Evolutionary conservation across 2,888 invertebrate genomes (phyloP), one percentile per base, ranked within the genome.

Genomic region (Macaria liturata): DNA sequence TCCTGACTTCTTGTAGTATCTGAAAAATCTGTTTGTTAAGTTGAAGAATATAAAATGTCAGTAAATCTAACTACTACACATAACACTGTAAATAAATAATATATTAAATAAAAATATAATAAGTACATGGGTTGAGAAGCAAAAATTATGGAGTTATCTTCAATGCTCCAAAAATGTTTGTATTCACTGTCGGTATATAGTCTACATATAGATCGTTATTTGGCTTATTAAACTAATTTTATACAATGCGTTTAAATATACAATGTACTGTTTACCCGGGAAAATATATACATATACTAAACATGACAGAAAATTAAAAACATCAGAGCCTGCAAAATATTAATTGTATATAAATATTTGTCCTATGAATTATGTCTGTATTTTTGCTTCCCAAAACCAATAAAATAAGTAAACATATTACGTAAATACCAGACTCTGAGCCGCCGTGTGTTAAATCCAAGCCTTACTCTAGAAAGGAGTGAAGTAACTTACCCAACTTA

Each of bases 401-500:
- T 49, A 57, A 40, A 49, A 31, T 37, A 40, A 43, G 42, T 57
- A 52, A 31, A 55, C 65, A 66, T 61, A 45, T 65, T 64, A 63
- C 67, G 70, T 46, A 65, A 65, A 67, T 71, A 69, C 68, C 71
- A 74, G 79, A 72, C 72, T 72, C 77, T 76, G 77, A 76, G 71
- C 68, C 60, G 70, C 44, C 74, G 75, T 76, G 71, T 61, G 81
- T 85, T 87, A 87, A 76, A 83, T 87, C 86, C 77, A 85, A 87
- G 84, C 82, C 71, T 70, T 71, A 67, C 67, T 59, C 65, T 67
- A 71, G 77, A 74, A 68, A 62, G 67, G 71, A 70, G 34, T 65
- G 68, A 64, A 64, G 69, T 58, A 71, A 94, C 95, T 95, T 94
- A 97, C 96, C 95, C 95, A 93, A 84, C 95, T 95, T 90, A 95